Base-by-base conservation (phyloP, 1,140 invertebrate species). In the Leptopilina clavipes region DNA sequence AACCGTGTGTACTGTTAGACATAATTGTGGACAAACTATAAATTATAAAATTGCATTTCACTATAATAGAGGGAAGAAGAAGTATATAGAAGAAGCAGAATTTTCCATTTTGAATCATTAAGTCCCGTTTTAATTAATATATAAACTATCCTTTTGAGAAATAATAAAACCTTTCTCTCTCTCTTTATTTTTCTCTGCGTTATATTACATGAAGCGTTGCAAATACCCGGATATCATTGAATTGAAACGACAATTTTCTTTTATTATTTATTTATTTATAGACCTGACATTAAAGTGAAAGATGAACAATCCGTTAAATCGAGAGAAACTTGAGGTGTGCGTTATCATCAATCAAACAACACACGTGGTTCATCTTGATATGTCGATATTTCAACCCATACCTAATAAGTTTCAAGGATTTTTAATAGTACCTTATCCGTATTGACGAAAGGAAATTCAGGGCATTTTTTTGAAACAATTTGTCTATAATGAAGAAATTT, bases 261-360 rank as follows among this genome's bases (percentile, higher is more conserved):
- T 31, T 31, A 31, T 31, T 40, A 40, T 40, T 3, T 6, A 40
- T 54, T 18, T 65, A 65, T 65, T 31, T 65, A 65, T 31, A 65
- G 22, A 65, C 31, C 22, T 19, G n/a, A 25, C 56, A 31, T 65
- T n/a, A 12, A 52, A 6, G n/a, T 52, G n/a, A 52, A 52, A 52
- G 48, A 52, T 52, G 48, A 52, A 52, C n/a, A 17, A 17, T 12
- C 48, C 52, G 77, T 82, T 76, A 76, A 82, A 82, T 80, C 72
- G 79, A 71, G 76, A 80, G 79, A 82, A 82, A 80, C 81, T 82
- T 71, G 76, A 76, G 76, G 77, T 79, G 78, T 74, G 70, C 77
- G 77, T 80, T n/a, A n/a, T 82, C 78, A 82, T 82, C 78, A 75
- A 80, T 80, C 79, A 80, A 77, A 80, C 75, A 44, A 2, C 73